These are phyloP conservation scores for Hexactinellida sp. DNA, from an alignment of 37 sponge, comb jelly and placozoan genomes.

Conservation along the genomic window DNA sequence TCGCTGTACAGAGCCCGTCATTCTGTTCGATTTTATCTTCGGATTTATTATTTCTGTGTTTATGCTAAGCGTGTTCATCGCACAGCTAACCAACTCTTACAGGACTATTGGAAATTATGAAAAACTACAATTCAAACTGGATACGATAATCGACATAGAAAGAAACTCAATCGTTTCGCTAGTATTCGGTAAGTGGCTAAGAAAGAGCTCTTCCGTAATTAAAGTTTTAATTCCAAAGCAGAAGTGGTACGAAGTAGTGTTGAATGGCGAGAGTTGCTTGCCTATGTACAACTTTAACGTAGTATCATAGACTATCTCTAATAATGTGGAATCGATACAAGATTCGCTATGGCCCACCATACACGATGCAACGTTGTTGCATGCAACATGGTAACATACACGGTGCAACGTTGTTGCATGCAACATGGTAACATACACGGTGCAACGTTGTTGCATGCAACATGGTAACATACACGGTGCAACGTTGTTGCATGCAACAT, in stretches of 20 bases:
- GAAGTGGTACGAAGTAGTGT: neutral
- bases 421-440: too few relatives aligned
- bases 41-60: neutral
- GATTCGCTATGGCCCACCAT: neutral
- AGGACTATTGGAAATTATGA: constrained; percentile 6
- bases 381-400: too few relatives aligned
- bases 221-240: constrained; percentile 9
- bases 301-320: neutral
- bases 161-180: neutral
- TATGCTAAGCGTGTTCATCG: neutral
- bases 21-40: neutral
- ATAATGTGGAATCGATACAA: neutral
- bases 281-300: neutral
- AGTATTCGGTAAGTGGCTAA: neutral
- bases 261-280: neutral
- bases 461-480: too few relatives aligned
- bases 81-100: neutral
- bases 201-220: neutral
- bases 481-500: too few relatives aligned
- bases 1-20: neutral
- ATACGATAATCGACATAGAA: neutral
- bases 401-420: too few relatives aligned
- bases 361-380: too few relatives aligned
- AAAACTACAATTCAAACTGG: neutral
- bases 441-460: too few relatives aligned